Evolutionary conservation across 2,888 invertebrate genomes (phyloP).

Genomic region (Leptogaster cylindrica): DNA sequence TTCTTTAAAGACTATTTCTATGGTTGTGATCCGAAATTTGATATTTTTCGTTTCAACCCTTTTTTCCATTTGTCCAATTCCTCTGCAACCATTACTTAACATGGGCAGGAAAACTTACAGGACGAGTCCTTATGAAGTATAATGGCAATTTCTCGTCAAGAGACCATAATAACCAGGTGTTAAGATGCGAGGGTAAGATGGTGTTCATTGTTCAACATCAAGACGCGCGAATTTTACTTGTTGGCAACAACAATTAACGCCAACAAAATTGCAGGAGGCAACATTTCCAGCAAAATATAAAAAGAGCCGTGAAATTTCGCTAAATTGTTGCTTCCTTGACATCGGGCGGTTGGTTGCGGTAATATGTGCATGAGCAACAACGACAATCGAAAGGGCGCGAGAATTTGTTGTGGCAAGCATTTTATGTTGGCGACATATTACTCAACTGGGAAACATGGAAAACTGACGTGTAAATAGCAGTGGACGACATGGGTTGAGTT

Average conservation of each 20-base stretch:
- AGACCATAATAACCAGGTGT: conserved; percentile 25
- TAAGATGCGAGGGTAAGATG: conserved; percentile 12
- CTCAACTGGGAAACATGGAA: conserved; percentile 19
- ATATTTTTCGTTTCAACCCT: conserved; percentile 1
- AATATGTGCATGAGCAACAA: neutral
- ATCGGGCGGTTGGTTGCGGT: neutral
- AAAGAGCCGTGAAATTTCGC: conserved; percentile 11
- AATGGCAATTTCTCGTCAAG: conserved; percentile 14
- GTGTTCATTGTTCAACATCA: neutral
- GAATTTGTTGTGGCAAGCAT: conserved; percentile 21
- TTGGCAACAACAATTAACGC: conserved; percentile 9
- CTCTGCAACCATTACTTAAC: too few relatives aligned
- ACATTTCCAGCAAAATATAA: conserved; percentile 26
- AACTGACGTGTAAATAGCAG: conserved; percentile 32
- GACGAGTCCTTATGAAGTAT: conserved; percentile 23
- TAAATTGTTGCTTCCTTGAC: conserved; percentile 5
- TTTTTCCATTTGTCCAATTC: conserved; percentile 24
- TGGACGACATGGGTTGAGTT: too few relatives aligned
- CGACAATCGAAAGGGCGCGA: neutral
- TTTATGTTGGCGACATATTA: conserved; percentile 39
- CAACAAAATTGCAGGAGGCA: conserved; percentile 26
- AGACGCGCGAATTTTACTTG: neutral
- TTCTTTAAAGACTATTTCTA: neutral
- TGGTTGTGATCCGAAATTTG: conserved; percentile 20
- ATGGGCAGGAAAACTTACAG: conserved; percentile 1